Evolutionary conservation across 2,888 invertebrate species (phyloP).

Genomic region (Pyralis farinalis): DNA sequence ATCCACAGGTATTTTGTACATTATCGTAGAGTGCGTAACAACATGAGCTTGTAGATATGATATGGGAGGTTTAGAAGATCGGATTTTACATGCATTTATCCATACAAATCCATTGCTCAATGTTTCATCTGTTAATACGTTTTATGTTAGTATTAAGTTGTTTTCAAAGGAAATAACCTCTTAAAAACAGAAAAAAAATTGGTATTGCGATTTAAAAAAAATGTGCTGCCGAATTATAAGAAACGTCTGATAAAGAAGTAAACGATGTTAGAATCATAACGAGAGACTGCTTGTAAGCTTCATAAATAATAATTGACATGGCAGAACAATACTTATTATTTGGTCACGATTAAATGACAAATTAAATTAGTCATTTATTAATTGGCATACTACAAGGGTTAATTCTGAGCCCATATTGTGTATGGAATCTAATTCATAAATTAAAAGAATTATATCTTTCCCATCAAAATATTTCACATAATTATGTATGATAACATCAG

Average conservation of each 20-base stretch:
- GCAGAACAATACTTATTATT: no score
- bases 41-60: conserved; percentile 71
- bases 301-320: no score
- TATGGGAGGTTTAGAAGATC: conserved; percentile 38
- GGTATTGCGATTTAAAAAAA: neutral
- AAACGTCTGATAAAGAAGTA: neutral
- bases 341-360: no score
- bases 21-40: conserved; percentile 58
- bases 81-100: conserved; percentile 15
- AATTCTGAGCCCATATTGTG: neutral
- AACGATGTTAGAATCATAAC: conserved; percentile 1
- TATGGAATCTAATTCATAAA: no score
- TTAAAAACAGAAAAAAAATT: neutral
- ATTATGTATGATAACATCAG: conserved; percentile 12
- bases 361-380: neutral
- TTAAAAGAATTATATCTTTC: neutral
- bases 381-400: conserved; percentile 35
- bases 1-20: conserved; percentile 43
- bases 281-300: neutral
- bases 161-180: neutral
- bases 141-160: conserved; percentile 5
- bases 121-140: conserved; percentile 7
- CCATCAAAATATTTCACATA: conserved; percentile 10
- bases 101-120: conserved; percentile 25
- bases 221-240: neutral